Evolutionary conservation across 2,888 invertebrate genomes (phyloP), one percentile per base, ranked within the genome.

Genomic region (Thera britannica): DNA sequence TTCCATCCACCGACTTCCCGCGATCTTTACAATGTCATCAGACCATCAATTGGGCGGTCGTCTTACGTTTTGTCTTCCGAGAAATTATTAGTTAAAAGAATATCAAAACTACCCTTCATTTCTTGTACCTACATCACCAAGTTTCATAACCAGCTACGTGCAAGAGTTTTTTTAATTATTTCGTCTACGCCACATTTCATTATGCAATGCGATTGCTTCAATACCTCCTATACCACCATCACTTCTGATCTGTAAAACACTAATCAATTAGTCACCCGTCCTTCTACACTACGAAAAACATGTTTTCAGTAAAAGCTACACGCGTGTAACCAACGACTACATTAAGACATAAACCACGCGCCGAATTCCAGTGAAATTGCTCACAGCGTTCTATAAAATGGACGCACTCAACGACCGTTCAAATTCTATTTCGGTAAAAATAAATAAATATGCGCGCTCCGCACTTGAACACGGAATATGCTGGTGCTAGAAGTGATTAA

Each of bases 401-500:
- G 83, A 79, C 88, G 88, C 88, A 87, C 90, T 90, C 90, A 86
- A 87, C 89, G 86, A 90, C 90, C 86, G 90, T 83, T 84, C 89
- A 80, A 83, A 51, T 67, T 89, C 93, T 93, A 92, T 93, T 93
- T 92, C 88, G 90, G 93, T 90, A 86, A 88, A 90, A 93, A 93
- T 92, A 92, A 93, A 93, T 93, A 93, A 93, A 93, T 92, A 92
- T 87, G 83, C 83, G 83, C 82, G 83, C 87, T 83, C 84, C 84
- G 84, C 83, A 84, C 83, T 83, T 80, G 80, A 74, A 63, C 69
- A 8, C 41, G 35, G 66, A 66, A 9, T n/a, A 12, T 9, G 8
- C 35, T 8, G 52, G 35, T 8, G 41, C 79, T 86, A 67, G 84
- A 85, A 72, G 68, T 48, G 80, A 38, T 49, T 12, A 7, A 23